Percentiles rank a stretch among this genome's conserved stretches.
Conservation (phyloP, 2,113 vertebrate genomes). For the Tautogolabrus adspersus region DNA sequence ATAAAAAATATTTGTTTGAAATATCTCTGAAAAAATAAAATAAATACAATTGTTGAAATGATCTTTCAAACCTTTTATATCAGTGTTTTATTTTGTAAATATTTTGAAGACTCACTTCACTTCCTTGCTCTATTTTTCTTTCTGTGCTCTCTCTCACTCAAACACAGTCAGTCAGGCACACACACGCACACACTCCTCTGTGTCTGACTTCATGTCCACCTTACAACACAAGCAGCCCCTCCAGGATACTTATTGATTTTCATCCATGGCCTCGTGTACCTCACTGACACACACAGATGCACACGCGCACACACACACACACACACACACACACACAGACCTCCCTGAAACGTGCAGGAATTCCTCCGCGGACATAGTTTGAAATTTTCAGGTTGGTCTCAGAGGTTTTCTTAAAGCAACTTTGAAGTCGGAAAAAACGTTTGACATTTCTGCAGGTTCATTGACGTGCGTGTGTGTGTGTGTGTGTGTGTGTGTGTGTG, state of each 20-base stretch:
- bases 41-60: too few species aligned
- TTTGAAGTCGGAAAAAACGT: not conserved
- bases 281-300: not conserved
- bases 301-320: not conserved
- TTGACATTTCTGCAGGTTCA: slow-evolving; percentile 1
- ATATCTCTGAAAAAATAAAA: too few species aligned
- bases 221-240: slow-evolving; percentile 33
- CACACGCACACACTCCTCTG: not conserved
- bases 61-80: too few species aligned
- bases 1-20: too few species aligned
- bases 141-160: too few species aligned
- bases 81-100: too few species aligned
- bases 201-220: slow-evolving; percentile 27
- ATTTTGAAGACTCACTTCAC: too few species aligned
- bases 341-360: not conserved
- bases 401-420: not conserved
- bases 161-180: too few species aligned
- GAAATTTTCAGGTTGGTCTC: slow-evolving; percentile 5
- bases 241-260: slow-evolving; percentile 48
- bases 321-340: not conserved
- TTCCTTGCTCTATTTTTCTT: too few species aligned
- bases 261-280: slow-evolving; percentile 1
- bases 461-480: not conserved
- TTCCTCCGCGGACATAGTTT: not conserved
- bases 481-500: not conserved